phyloP scores from a whole-genome alignment of 2,113 vertebrate species.

The Elaphurus davidianus region DNA sequence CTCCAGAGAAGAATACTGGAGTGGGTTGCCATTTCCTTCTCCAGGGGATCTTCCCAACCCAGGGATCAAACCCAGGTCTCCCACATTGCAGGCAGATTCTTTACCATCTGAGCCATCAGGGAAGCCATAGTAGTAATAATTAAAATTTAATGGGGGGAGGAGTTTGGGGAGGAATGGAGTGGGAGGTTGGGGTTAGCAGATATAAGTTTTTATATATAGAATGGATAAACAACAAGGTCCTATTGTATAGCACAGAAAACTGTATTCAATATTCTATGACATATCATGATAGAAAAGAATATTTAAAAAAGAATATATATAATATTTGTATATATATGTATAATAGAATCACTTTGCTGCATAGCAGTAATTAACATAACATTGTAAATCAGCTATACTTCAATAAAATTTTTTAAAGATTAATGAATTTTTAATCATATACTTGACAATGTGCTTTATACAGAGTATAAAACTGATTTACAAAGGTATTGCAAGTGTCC shows the following conservation, averaged over 20 bases:
- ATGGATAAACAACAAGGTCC: background rate
- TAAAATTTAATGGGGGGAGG: background rate
- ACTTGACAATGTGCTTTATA: background rate
- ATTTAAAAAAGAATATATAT: background rate
- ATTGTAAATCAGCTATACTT: background rate
- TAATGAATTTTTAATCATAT: slow-evolving; percentile 30
- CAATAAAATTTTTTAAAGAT: background rate
- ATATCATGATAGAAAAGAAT: background rate
- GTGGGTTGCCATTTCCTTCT: background rate
- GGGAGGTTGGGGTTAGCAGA: background rate
- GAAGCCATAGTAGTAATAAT: background rate
- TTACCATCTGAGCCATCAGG: background rate
- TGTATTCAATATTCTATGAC: background rate
- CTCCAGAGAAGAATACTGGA: background rate
- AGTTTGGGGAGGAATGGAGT: background rate
- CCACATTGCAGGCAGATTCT: background rate
- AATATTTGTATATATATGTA: background rate
- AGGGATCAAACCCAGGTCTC: background rate
- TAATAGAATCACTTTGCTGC: background rate
- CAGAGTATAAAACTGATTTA: background rate
- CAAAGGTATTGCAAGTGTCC: background rate
- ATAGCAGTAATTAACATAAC: background rate
- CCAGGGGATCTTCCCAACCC: background rate
- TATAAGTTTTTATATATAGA: background rate
- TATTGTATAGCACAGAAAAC: background rate